phyloP scores from a whole-genome alignment of 2,113 vertebrate species.

The Actenoides lindsayi region DNA sequence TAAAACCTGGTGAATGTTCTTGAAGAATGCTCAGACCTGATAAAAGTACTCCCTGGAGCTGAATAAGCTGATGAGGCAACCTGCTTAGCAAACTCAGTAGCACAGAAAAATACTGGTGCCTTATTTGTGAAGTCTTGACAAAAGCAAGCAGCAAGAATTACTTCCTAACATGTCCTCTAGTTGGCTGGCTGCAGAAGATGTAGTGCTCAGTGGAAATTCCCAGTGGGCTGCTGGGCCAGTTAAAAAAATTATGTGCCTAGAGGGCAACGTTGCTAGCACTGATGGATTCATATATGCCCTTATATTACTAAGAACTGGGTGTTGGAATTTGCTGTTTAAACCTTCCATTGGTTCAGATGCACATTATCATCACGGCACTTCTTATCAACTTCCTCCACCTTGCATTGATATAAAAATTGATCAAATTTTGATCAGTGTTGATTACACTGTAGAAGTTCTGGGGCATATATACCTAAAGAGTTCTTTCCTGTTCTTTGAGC shows the following conservation, averaged over 20 bases:
- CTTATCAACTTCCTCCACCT: slow-evolving; percentile 74
- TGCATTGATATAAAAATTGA: slow-evolving; percentile 75
- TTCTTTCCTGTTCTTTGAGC: slow-evolving; percentile 70
- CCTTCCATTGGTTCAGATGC: slow-evolving; percentile 70
- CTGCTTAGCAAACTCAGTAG: slow-evolving; percentile 63
- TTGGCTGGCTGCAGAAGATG: slow-evolving; percentile 71
- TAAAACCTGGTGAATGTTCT: slow-evolving; percentile 6
- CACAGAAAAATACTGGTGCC: slow-evolving; percentile 70
- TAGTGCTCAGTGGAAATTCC: slow-evolving; percentile 49
- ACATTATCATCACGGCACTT: slow-evolving; percentile 75
- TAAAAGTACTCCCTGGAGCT: slow-evolving; percentile 24
- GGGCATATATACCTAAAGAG: slow-evolving; percentile 70
- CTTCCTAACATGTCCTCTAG: slow-evolving; percentile 57
- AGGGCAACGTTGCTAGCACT: slow-evolving; percentile 70
- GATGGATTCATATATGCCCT: slow-evolving; percentile 38
- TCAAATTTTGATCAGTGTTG: slow-evolving; percentile 73
- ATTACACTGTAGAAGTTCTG: slow-evolving; percentile 75
- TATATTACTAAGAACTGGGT: slow-evolving; percentile 74
- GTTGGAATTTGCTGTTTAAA: slow-evolving; percentile 79
- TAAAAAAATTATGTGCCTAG: slow-evolving; percentile 58
- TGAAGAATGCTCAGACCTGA: slow-evolving; percentile 48
- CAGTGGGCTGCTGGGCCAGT: slow-evolving; percentile 71
- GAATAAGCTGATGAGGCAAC: slow-evolving; percentile 57
- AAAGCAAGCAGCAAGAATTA: slow-evolving; percentile 70
- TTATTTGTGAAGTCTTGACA: slow-evolving; percentile 76